These are phyloP conservation scores for Chalcosyrphus nemorum DNA, from an alignment of 2,888 invertebrate species.

Conservation along the genomic window DNA sequence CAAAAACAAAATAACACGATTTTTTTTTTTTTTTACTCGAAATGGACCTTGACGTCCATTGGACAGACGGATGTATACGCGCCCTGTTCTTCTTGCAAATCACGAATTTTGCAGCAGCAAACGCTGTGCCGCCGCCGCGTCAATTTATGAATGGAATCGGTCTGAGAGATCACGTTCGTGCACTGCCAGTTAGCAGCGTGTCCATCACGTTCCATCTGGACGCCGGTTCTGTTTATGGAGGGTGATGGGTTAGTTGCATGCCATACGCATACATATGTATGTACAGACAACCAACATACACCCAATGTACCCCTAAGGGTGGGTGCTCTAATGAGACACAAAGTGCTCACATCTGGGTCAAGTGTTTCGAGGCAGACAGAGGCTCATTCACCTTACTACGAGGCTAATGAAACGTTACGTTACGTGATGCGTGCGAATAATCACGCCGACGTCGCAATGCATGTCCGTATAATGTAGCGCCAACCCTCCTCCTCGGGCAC, in stretches of 20 bases:
- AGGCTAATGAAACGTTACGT: constrained; percentile 70
- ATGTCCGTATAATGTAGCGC: constrained; percentile 59
- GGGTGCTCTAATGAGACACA: constrained; percentile 67
- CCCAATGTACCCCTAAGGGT: constrained; percentile 62
- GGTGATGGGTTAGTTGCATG: constrained; percentile 68
- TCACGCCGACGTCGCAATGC: constrained; percentile 41
- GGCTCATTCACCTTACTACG: constrained; percentile 60
- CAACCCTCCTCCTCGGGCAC: constrained; percentile 53
- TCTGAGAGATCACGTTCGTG: constrained; percentile 76
- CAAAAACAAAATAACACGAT: constrained; percentile 38
- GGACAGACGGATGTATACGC: constrained; percentile 67
- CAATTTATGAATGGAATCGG: constrained; percentile 74
- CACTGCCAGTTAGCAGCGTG: constrained; percentile 76
- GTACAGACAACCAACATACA: constrained; percentile 27
- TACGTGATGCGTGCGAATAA: constrained; percentile 73
- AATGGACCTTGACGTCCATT: constrained; percentile 74
- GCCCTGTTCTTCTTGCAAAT: constrained; percentile 72
- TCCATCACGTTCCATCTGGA: constrained; percentile 80
- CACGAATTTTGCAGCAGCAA: constrained; percentile 69
- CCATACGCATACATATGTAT: constrained; percentile 46
- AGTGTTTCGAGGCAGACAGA: constrained; percentile 52
- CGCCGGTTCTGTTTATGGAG: constrained; percentile 67
- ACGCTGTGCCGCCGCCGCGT: constrained; percentile 54
- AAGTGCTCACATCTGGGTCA: constrained; percentile 70
- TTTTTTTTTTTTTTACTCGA: constrained; percentile 42